Conservation (phyloP, 2,797 vertebrate genomes). For the Hipposideros larvatus region DNA sequence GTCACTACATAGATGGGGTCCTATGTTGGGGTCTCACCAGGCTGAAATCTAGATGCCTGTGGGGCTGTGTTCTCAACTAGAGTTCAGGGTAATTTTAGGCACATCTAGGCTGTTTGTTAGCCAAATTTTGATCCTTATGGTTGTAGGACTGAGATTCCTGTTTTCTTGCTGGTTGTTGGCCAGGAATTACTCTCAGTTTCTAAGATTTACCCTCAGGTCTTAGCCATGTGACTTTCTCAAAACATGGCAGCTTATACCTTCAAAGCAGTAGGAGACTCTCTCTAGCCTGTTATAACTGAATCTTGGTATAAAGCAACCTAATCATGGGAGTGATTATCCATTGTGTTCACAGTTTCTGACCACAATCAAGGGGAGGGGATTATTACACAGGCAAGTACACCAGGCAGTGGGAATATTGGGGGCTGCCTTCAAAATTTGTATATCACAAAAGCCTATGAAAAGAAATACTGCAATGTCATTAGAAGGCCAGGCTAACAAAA, state of each 20-base stretch:
- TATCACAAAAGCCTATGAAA: neutral
- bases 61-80: neutral
- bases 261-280: neutral
- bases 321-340: neutral
- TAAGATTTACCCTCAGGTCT: neutral
- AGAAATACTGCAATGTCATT: conserved; percentile 5
- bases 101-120: neutral
- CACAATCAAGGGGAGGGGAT: neutral
- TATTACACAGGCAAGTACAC: neutral
- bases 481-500: neutral
- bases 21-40: neutral
- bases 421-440: neutral
- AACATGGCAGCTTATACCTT: neutral
- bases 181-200: neutral
- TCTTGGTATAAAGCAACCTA: neutral
- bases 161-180: neutral
- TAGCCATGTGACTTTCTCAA: neutral
- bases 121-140: neutral
- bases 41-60: neutral
- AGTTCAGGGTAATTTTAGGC: neutral
- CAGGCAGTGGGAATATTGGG: neutral
- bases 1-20: neutral
- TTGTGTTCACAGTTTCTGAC: neutral
- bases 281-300: neutral
- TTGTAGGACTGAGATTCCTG: neutral